Percentiles rank a stretch among this genome's conserved stretches.
phyloP scores from a whole-genome alignment of 2,888 invertebrate species.

The Aquatica leii region DNA sequence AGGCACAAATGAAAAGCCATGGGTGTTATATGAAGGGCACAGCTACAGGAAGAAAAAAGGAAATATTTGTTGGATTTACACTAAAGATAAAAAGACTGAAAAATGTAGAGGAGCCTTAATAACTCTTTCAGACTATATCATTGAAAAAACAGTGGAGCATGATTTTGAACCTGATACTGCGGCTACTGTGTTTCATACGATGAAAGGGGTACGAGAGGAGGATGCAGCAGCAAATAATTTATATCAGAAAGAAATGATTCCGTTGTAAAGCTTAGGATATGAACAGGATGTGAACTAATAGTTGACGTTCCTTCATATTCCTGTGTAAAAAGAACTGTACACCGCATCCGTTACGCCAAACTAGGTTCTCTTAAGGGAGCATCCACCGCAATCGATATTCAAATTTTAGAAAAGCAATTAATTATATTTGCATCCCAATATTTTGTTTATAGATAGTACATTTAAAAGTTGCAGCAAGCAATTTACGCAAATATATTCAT shows the following conservation, averaged over 20 bases:
- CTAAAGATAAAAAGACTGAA: neutral
- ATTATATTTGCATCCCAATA: no score
- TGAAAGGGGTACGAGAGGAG: no score
- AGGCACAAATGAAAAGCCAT: neutral
- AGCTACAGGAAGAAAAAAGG: no score
- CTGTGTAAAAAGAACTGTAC: neutral
- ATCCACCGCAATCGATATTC: neutral
- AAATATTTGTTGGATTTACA: no score
- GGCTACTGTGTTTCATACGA: neutral
- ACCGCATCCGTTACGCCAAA: neutral
- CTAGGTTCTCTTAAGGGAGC: neutral
- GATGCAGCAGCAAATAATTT: no score
- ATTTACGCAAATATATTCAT: neutral
- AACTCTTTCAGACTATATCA: no score
- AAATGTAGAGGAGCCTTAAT: neutral
- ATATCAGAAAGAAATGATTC: neutral
- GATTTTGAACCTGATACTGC: neutral
- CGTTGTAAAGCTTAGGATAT: neutral
- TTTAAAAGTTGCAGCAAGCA: neutral
- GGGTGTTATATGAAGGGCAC: neutral
- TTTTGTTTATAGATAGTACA: no score
- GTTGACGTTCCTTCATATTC: neutral
- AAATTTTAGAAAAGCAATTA: neutral
- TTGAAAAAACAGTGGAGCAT: neutral
- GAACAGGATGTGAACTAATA: neutral